Conservation (phyloP, 2,113 vertebrate species). For the Cepphus grylle region DNA sequence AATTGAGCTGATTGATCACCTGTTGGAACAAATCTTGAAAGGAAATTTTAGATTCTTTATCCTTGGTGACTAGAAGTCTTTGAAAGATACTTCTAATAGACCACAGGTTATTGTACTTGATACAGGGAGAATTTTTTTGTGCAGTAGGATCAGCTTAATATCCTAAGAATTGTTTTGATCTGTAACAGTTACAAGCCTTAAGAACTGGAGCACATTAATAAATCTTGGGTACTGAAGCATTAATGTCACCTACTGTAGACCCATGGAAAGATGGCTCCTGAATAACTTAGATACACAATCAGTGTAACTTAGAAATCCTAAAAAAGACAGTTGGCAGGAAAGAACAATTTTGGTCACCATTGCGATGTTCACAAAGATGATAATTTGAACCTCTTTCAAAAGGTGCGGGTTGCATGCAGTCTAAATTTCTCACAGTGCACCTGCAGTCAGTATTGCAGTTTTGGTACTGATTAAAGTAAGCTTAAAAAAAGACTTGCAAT, state of each 20-base stretch:
- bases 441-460: not conserved
- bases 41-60: not conserved
- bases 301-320: not conserved
- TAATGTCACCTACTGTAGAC: not conserved
- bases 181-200: not conserved
- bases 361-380: not conserved
- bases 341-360: not conserved
- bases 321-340: not conserved
- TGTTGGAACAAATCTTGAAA: not conserved
- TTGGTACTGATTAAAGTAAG: not conserved
- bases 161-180: not conserved
- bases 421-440: not conserved
- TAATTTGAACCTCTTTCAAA: not conserved
- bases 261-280: not conserved
- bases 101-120: not conserved
- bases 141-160: not conserved
- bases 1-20: not conserved
- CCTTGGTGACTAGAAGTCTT: not conserved
- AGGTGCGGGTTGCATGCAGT: not conserved
- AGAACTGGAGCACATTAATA: not conserved
- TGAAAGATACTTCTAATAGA: not conserved
- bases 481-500: not conserved
- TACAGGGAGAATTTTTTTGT: not conserved
- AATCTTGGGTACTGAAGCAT: not conserved
- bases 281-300: not conserved